Evolutionary conservation across 2,888 invertebrate species (phyloP), one percentile per base, ranked within the genome.

Genomic region (Brachynemurus nebulosus): DNA sequence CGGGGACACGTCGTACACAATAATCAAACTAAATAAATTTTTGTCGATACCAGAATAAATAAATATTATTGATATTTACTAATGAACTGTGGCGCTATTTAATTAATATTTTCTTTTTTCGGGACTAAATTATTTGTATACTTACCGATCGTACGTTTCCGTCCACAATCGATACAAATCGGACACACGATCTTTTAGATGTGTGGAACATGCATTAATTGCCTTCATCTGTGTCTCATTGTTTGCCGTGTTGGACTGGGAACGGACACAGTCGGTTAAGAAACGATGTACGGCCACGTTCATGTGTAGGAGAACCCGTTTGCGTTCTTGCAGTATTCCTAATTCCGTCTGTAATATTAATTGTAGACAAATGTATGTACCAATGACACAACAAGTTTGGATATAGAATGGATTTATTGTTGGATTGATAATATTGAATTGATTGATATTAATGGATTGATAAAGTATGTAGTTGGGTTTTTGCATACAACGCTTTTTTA

Each of bases 151-250:
- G 57, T 77, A 75, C 5, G 76, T 73, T 45, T 78, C 78, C 54
- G 82, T 78, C 78, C 81, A 82, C 14, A 78, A 69, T 6, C 76
- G 68, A 53, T 81, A 74, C 50, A 84, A 63, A 40, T 78, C 72
- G 20, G 78, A 70, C 46, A 84, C 69, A 46, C 78, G 79, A 19
- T 73, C 69, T 49, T 80, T 79, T 50, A 84, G 66, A 1, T 71
- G 68, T 18, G 65, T 57, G 47, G 65, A 64, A 44, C 63, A 62
- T 56, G 46, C 59, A 53, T 21, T 8, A 7, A 27, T 36, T 11
- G 42, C 45, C n/a, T 17, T 40, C 12, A 25, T 16, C 4, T 20
- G 12, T 34, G 37, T 18, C 8, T 14, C 18, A 11, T 20, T 20
- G 12, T 37, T 36, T 19, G 37, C 19, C 19, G 19, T 37, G 73